These are phyloP conservation scores for Tenthredo mesomela DNA, from an alignment of 2,888 invertebrate species.

Conservation along the genomic window DNA sequence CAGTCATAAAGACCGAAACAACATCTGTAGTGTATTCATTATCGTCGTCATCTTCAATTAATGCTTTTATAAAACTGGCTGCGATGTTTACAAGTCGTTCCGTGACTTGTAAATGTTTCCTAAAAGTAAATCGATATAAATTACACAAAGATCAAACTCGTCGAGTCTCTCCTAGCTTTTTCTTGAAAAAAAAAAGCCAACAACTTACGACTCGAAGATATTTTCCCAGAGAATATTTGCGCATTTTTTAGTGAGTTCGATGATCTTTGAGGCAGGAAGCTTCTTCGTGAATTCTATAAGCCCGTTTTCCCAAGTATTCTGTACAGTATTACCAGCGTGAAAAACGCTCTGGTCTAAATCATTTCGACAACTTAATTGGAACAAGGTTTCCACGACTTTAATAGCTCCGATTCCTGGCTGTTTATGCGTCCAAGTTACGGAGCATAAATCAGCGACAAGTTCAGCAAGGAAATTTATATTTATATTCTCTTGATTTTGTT, in stretches of 20 bases:
- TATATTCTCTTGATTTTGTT: constrained; percentile 56
- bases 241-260: constrained; percentile 70
- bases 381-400: constrained; percentile 67
- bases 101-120: constrained; percentile 58
- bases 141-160: constrained; percentile 41
- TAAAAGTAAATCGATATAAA: constrained; percentile 28
- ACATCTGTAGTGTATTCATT: constrained; percentile 57
- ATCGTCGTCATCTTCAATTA: constrained; percentile 58
- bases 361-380: constrained; percentile 64
- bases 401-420: constrained; percentile 61
- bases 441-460: constrained; percentile 64
- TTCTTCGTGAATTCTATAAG: constrained; percentile 63
- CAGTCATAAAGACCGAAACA: constrained; percentile 65
- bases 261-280: constrained; percentile 64
- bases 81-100: constrained; percentile 64
- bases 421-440: constrained; percentile 65
- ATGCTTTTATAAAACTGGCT: constrained; percentile 66
- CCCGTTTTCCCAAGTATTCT: constrained; percentile 66
- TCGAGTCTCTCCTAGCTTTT: constrained; percentile 31
- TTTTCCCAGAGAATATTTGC: constrained; percentile 71
- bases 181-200: constrained; percentile 18
- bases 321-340: constrained; percentile 58
- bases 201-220: constrained; percentile 67
- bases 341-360: constrained; percentile 57
- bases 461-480: constrained; percentile 59